phyloP scores from a whole-genome alignment of 2,797 vertebrate species.

The Peromyscus aztecus region DNA sequence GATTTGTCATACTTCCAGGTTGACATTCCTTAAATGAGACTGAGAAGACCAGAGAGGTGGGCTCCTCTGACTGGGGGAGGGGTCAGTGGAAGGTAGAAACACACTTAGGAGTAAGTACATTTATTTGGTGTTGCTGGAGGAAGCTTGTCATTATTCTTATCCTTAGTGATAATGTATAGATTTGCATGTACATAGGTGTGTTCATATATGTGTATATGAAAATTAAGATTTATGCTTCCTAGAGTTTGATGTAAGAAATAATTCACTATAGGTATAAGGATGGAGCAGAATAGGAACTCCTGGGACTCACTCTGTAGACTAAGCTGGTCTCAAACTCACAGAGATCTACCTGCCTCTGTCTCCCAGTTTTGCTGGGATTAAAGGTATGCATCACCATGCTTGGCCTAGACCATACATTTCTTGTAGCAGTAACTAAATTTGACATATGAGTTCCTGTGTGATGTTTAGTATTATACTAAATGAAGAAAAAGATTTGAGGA shows the following conservation, averaged over 20 bases:
- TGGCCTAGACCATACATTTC: neutral
- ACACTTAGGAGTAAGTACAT: neutral
- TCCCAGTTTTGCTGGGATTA: neutral
- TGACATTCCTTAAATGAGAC: neutral
- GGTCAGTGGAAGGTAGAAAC: rapidly evolving
- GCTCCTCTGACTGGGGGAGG: neutral
- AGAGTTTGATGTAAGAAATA: slow-evolving; percentile 60
- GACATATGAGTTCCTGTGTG: slow-evolving; percentile 48
- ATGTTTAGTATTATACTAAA: slow-evolving; percentile 36
- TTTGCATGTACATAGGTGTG: neutral
- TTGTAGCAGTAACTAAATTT: slow-evolving; percentile 57
- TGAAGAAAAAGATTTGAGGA: slow-evolving; percentile 50
- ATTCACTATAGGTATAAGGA: slow-evolving; percentile 36
- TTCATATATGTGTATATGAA: too few relatives aligned
- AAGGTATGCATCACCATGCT: neutral
- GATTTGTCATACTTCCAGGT: neutral
- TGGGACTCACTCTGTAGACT: neutral
- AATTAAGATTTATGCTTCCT: slow-evolving; percentile 3
- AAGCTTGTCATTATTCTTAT: neutral
- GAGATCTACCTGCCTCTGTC: neutral
- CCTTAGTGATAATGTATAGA: neutral
- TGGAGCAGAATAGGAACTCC: slow-evolving; percentile 31
- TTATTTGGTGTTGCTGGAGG: neutral
- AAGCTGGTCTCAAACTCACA: neutral
- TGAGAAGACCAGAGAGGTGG: neutral